Conservation (phyloP, 2,797 vertebrate genomes). For the Arnoldichthys spilopterus region DNA sequence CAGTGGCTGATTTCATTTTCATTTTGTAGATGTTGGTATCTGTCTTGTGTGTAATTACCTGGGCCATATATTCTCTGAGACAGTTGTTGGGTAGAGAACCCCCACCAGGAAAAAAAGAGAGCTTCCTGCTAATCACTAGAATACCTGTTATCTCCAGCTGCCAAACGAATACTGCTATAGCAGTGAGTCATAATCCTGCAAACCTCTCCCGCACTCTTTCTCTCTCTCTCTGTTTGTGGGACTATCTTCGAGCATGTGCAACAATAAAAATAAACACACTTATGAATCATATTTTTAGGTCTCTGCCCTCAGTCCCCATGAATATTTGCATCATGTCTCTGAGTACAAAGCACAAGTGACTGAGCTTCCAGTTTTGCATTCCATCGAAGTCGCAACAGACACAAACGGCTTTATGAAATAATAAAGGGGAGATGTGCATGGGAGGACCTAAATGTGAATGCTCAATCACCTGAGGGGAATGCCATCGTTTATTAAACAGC, state of each 20-base stretch:
- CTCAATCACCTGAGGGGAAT: slow-evolving; percentile 8
- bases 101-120: slow-evolving; percentile 5
- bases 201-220: background rate
- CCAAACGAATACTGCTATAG: slow-evolving; percentile 7
- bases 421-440: background rate
- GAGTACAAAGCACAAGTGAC: slow-evolving; percentile 1
- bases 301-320: slow-evolving; percentile 12
- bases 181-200: slow-evolving; percentile 21
- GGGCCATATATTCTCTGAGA: background rate
- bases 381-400: slow-evolving; percentile 25
- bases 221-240: background rate
- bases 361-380: background rate
- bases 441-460: slow-evolving; percentile 6
- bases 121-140: slow-evolving; percentile 10
- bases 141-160: slow-evolving; percentile 18
- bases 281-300: slow-evolving; percentile 6
- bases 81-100: background rate
- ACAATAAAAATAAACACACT: slow-evolving; percentile 9
- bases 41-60: background rate
- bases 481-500: slow-evolving; percentile 27
- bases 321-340: background rate
- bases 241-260: slow-evolving; percentile 1
- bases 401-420: slow-evolving; percentile 20
- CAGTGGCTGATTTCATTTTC: background rate
- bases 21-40: background rate